Base-by-base conservation (phyloP, 2,113 vertebrate species). In the Ancistrus triradiatus region DNA sequence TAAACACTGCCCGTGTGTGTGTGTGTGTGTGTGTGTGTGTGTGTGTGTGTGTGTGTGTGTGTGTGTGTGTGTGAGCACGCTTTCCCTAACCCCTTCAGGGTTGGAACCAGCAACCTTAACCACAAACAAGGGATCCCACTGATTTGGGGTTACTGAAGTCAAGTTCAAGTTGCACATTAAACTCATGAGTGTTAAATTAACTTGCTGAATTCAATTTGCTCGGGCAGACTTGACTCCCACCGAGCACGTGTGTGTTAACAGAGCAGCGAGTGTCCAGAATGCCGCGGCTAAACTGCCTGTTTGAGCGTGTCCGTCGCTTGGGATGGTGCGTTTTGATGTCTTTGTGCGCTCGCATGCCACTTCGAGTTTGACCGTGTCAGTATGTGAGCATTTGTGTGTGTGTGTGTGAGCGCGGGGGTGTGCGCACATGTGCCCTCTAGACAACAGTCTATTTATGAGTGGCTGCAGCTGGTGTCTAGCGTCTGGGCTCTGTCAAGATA, bases 381-480 rank as follows among this genome's bases (percentile, higher is more conserved):
- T 15, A 3, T 43, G 55, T 15, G 15, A 70, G 22, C 80, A 70
- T 77, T 71, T 75, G 63, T 17, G 42, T 82, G 78, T 74, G 74
- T 66, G 77, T 70, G 77, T 81, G 70, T 66, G 79, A 80, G 71
- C 66, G 76, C 74, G 76, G 81, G 77, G 69, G 79, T 67, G 68
- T 78, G 71, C 67, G 77, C 73, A 77, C 77, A 83, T 85, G 83
- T 78, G 83, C 79, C 77, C 82, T 77, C 61, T 76, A 87, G 83
- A 87, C 85, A 87, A 84, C 83, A 83, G 84, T 86, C 84, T 86
- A 85, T 87, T 87, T 87, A 86, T 79, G 75, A 86, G 84, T 80
- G 70, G 59, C 80, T 86, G 84, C 85, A 87, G 85, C 85, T 87
- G 85, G 83, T 86, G 85, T 87, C 84, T 86, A 83, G 84, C 77